Base-by-base conservation (phyloP, 2,797 vertebrate species). In the Delichon dasypus region DNA sequence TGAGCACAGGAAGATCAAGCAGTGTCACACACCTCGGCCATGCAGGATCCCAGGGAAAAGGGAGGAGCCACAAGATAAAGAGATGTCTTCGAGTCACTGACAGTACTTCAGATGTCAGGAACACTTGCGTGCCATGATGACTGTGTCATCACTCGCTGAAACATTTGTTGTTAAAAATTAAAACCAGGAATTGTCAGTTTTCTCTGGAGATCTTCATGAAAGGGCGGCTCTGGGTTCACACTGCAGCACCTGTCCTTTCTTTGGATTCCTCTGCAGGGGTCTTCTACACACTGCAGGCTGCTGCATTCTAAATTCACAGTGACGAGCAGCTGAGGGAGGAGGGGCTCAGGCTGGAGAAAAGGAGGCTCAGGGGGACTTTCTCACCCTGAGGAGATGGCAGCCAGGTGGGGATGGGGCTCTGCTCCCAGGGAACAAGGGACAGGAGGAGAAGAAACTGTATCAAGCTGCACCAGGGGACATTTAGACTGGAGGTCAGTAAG, bases 111-210 rank as follows among this genome's bases (percentile, higher is more conserved):
- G 80, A 73, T 15, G 22, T 66, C 25, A 90, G 76, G 10, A 86
- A 74, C 1, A 0, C 27, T 47, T 16, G 38, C 23, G 48, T 70
- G 51, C 34, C 70, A 25, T 38, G 40, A n/a, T 13, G 47, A 71
- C 51, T 71, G 74, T 68, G n/a, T 40, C 84, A 78, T 32, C 53
- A 29, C 25, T 94, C 38, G 57, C 60, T 92, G 89, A 95, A 92
- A 73, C 29, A 44, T 68, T 38, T 79, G 38, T 38, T 76, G 53
- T 60, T 72, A 55, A 50, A 44, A 50, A 53, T 12, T 38, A 80
- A 76, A 90, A 13, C 7, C 22, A 38, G 9, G 75, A 73, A 47
- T 10, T 8, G 16, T 23, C 40, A 4, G 12, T 36, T 90, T 92
- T 72, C 54, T 91, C 45, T 58, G 62, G 54, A 89, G 58, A 36